phyloP scores from a whole-genome alignment of 2,888 invertebrate genomes.

The Archaeoteleia sp. region DNA sequence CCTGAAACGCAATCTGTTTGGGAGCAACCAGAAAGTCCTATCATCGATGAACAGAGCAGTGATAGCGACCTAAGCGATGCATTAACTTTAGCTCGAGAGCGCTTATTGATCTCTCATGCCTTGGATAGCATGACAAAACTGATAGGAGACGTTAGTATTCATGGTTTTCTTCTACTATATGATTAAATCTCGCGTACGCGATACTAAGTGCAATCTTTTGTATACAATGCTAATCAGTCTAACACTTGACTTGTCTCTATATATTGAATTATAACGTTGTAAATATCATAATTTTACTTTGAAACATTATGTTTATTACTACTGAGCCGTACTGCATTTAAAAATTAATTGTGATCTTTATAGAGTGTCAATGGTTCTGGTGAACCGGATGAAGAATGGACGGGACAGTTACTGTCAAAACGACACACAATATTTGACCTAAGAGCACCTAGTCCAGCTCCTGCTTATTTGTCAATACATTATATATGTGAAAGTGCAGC shows the following conservation, averaged over 20 bases:
- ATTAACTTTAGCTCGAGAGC: conserved; percentile 79
- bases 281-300: no score
- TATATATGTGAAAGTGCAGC: conserved; percentile 97
- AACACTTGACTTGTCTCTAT: no score
- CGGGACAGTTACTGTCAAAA: conserved; percentile 82
- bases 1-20: conserved; percentile 65
- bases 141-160: conserved; percentile 71
- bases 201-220: no score
- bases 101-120: conserved; percentile 82
- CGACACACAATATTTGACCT: conserved; percentile 84
- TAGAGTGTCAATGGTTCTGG: conserved; percentile 71
- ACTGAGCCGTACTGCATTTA: no score
- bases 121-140: conserved; percentile 83
- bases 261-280: no score
- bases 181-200: no score
- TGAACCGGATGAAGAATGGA: conserved; percentile 74
- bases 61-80: conserved; percentile 80
- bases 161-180: no score
- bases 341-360: no score
- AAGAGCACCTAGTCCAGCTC: conserved; percentile 86
- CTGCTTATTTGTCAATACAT: conserved; percentile 93
- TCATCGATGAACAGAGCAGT: conserved; percentile 78
- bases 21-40: conserved; percentile 74
- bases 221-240: no score
- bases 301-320: no score